These are phyloP conservation scores for Paraescarpia echinospica DNA, from an alignment of 1,140 invertebrate species.

Conservation along the genomic window DNA sequence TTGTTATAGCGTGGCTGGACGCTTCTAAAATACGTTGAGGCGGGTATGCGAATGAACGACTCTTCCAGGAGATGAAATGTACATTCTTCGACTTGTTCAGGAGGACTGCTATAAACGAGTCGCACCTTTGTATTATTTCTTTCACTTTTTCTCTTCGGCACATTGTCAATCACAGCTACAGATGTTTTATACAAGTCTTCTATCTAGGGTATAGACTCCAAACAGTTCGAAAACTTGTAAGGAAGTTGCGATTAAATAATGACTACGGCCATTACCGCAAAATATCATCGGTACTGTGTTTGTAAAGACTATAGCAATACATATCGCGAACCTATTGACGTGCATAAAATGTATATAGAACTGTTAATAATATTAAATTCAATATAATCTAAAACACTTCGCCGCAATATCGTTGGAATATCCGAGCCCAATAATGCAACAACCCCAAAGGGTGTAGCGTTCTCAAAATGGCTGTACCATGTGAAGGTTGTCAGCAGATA, in stretches of 20 bases:
- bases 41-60: too few relatives aligned
- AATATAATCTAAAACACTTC: not conserved
- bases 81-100: not conserved
- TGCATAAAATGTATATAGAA: not conserved
- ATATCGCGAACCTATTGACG: not conserved
- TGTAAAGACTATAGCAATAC: not conserved
- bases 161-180: not conserved
- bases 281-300: not conserved
- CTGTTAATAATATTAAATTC: not conserved
- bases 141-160: not conserved
- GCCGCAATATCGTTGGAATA: too few relatives aligned
- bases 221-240: not conserved
- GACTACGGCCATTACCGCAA: not conserved
- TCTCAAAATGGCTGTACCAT: too few relatives aligned
- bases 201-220: not conserved
- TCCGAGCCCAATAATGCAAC: too few relatives aligned
- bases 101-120: not conserved
- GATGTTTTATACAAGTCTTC: not conserved
- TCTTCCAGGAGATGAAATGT: too few relatives aligned
- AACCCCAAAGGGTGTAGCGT: too few relatives aligned
- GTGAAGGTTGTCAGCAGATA: not conserved
- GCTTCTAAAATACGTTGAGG: too few relatives aligned
- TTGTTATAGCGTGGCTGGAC: too few relatives aligned
- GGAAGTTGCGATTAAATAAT: not conserved
- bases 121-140: not conserved